Conservation (phyloP, 2,113 vertebrate species). For the Ailuropoda melanoleuca region DNA sequence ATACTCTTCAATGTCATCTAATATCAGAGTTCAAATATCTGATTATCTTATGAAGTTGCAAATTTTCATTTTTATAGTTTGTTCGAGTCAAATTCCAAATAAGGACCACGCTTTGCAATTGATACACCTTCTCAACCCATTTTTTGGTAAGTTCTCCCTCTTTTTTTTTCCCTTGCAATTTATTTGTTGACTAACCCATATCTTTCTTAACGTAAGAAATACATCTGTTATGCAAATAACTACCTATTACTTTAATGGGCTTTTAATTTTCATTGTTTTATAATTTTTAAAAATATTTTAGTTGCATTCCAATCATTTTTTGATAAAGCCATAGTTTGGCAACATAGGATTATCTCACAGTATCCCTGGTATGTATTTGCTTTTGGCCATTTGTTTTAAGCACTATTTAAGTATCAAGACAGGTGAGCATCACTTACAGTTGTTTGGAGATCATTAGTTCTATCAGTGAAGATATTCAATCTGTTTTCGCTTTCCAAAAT, state of each 20-base stretch:
- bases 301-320: background rate
- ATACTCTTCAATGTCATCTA: background rate
- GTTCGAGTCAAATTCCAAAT: conserved; percentile 30
- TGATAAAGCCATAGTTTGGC: background rate
- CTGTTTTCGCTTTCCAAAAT: conserved; percentile 88
- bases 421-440: conserved; percentile 82
- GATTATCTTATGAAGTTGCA: background rate
- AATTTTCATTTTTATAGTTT: conserved; percentile 4
- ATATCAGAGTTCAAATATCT: conserved; percentile 27
- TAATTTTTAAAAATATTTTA: conserved; percentile 1
- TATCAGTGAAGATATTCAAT: conserved; percentile 84
- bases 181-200: conserved; percentile 30
- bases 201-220: background rate
- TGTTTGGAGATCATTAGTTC: conserved; percentile 85
- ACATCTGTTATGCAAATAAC: background rate
- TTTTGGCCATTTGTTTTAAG: background rate
- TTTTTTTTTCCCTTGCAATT: background rate
- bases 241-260: background rate
- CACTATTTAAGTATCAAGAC: background rate
- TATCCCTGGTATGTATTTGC: background rate
- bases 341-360: background rate
- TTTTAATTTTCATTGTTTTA: conserved; percentile 14
- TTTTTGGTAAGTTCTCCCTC: background rate
- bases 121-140: background rate
- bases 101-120: background rate